Base-by-base conservation (phyloP, 2,113 vertebrate genomes). In the Bubo scandiacus region DNA sequence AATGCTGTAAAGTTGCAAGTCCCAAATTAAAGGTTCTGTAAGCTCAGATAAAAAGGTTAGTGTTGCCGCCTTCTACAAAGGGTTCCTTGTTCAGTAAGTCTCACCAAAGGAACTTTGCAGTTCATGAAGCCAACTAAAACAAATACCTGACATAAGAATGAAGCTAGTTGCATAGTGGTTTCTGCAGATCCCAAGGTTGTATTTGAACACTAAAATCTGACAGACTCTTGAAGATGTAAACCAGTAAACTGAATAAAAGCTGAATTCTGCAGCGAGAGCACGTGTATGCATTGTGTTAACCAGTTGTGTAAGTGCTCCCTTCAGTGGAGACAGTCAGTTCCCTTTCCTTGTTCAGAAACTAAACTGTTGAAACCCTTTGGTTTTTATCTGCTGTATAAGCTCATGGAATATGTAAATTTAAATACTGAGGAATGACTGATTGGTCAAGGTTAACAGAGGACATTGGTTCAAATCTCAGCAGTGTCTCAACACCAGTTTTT, bases 41-140 rank as follows among this genome's bases (percentile, higher is more conserved):
- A 96, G 32, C 88, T 92, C 70, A 88, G 94, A 97, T 96, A 94
- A 95, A 96, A 97, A 92, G 81, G 89, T 86, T 78, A 90, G 83
- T 92, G 95, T 98, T 97, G 85, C 91, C 21, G 59, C 95, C 74
- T 96, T 86, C 91, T 95, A 98, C 97, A 98, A 98, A 97, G 93
- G 86, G 62, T 96, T 47, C 61, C 90, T 97, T 97, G 97, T 97
- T 98, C 87, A 77, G 55, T 96, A 96, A 96, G 89, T 91, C 96
- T 97, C 88, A 96, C 97, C 84, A 94, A 91, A 95, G 93, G 86
- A 97, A 95, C 97, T 95, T 88, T 92, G 81, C 74, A 91, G 81
- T 90, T 94, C 68, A 74, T 88, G 92, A 95, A 97, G 86, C 77
- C 92, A 97, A 83, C 61, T 88, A 77, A 93, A 97, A 96, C 84